Conservation (phyloP, 2,888 invertebrate genomes). For the Fissipunctia ypsillon region DNA sequence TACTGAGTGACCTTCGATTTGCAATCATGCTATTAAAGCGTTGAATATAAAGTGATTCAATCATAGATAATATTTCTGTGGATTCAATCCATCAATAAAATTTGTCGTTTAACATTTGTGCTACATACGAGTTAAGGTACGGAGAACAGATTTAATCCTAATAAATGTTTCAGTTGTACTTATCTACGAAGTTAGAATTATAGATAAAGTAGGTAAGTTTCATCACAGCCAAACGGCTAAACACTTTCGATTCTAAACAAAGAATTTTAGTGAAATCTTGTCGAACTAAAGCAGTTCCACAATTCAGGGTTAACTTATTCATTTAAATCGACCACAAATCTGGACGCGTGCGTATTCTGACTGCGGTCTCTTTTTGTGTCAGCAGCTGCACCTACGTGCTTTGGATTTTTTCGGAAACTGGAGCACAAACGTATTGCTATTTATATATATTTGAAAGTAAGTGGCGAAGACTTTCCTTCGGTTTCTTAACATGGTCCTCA, state of each 20-base stretch:
- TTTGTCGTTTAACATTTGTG: constrained; percentile 28
- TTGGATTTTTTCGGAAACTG: constrained; percentile 75
- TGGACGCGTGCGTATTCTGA: constrained; percentile 67
- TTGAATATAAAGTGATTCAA: constrained; percentile 15
- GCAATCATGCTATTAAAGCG: constrained; percentile 30
- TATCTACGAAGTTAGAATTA: constrained; percentile 8
- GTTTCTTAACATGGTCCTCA: constrained; percentile 66
- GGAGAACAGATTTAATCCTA: neutral
- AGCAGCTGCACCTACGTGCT: constrained; percentile 77
- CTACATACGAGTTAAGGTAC: neutral
- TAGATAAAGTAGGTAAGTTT: constrained; percentile 26
- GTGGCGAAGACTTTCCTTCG: constrained; percentile 74
- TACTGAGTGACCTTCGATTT: constrained; percentile 39
- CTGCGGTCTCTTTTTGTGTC: constrained; percentile 75
- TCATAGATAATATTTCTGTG: too few species aligned
- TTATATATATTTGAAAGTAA: constrained; percentile 76
- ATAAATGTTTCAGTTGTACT: constrained; percentile 4
- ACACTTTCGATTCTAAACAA: constrained; percentile 68
- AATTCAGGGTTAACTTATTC: constrained; percentile 67
- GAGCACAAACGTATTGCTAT: constrained; percentile 71
- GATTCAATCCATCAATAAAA: neutral
- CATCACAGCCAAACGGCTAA: constrained; percentile 24
- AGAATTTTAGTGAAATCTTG: constrained; percentile 76
- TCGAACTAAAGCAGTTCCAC: constrained; percentile 74
- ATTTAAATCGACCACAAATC: constrained; percentile 49